Evolutionary conservation across 2,113 vertebrate species (phyloP).

Genomic region (Oreochromis spilurus): DNA sequence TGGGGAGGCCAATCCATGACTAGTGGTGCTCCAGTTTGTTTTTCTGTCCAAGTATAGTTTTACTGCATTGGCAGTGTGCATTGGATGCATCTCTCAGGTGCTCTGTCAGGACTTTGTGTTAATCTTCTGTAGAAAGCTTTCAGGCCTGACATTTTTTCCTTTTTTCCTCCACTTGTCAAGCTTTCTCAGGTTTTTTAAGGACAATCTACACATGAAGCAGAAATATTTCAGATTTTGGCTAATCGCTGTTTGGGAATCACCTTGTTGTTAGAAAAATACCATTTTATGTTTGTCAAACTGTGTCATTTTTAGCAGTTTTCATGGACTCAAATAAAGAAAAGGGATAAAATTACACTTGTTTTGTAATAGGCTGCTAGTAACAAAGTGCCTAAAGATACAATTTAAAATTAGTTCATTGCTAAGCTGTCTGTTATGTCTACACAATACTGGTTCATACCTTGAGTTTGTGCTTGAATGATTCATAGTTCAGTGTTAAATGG

Average conservation of each 20-base stretch:
- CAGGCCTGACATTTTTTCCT: not conserved
- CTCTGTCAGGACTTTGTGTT: not conserved
- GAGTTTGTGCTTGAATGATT: not conserved
- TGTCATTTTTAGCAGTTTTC: not conserved
- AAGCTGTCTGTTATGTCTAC: not conserved
- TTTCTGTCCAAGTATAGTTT: not conserved
- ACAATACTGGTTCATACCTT: not conserved
- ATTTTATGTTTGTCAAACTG: not conserved
- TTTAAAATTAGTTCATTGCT: not conserved
- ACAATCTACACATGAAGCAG: not conserved
- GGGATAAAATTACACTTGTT: not conserved
- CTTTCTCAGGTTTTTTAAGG: rapidly evolving
- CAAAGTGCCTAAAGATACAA: not conserved
- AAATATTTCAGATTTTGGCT: not conserved
- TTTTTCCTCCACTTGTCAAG: not conserved
- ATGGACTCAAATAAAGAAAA: not conserved
- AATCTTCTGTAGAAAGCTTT: not conserved
- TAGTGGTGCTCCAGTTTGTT: not conserved
- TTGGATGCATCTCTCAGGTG: not conserved
- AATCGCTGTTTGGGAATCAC: not conserved
- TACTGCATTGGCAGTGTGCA: not conserved
- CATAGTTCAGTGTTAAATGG: not conserved
- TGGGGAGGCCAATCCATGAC: not conserved
- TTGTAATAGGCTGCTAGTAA: not conserved
- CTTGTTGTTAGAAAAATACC: not conserved